Evolutionary conservation across 2,113 vertebrate genomes (phyloP).

Genomic region (Cryptotis parvus): DNA sequence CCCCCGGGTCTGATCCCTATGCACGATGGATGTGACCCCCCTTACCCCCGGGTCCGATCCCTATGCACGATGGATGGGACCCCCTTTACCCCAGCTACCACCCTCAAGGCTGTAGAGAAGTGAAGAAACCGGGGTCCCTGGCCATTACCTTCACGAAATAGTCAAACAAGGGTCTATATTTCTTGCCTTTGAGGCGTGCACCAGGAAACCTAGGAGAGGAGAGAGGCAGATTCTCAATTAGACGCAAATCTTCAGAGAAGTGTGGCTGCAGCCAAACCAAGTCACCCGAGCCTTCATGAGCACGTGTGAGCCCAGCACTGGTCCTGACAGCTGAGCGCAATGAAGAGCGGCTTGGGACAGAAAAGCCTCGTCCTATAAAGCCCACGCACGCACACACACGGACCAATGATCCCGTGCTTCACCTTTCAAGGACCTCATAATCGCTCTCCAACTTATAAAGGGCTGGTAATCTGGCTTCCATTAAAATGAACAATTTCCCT

Average conservation of each 20-base stretch:
- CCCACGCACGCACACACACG: background rate
- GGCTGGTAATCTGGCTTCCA: conserved; percentile 95
- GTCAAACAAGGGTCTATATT: conserved; percentile 95
- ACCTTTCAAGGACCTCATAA: conserved; percentile 95
- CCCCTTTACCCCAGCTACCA: too few relatives aligned
- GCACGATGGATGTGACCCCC: too few relatives aligned
- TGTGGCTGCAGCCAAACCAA: background rate
- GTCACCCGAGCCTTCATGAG: background rate
- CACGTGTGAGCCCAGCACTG: background rate
- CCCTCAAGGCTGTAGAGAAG: background rate
- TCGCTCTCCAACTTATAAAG: conserved; percentile 95
- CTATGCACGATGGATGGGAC: too few relatives aligned
- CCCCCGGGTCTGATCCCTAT: too few relatives aligned
- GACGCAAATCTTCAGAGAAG: conserved; percentile 5
- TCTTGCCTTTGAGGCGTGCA: conserved; percentile 93
- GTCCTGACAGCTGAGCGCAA: conserved; percentile 14
- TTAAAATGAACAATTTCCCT: conserved; percentile 93
- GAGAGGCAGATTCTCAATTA: conserved; percentile 30
- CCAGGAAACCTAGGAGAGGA: conserved; percentile 93
- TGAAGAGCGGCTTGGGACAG: background rate
- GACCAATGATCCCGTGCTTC: background rate
- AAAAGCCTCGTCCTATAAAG: background rate
- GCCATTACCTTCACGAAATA: conserved; percentile 94
- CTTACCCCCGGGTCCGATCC: too few relatives aligned
- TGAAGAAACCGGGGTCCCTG: background rate